Evolutionary conservation across 2,113 vertebrate species (phyloP).

Genomic region (Macrotis lagotis): DNA sequence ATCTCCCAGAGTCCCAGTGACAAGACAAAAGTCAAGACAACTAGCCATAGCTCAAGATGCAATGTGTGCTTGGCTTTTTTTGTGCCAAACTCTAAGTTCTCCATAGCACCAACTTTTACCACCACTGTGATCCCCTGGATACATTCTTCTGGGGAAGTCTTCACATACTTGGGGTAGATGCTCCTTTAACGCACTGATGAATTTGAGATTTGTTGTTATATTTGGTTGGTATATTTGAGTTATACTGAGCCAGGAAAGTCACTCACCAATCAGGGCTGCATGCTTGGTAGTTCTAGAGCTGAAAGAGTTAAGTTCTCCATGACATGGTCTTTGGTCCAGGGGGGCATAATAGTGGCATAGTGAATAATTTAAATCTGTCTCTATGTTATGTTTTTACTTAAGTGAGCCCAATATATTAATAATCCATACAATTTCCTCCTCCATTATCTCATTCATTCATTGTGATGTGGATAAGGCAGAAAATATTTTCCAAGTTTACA

Average conservation of each 20-base stretch:
- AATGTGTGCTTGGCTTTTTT: no score
- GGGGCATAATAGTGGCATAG: not conserved
- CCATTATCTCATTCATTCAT: conserved; percentile 40
- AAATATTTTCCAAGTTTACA: not conserved
- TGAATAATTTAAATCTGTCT: not conserved
- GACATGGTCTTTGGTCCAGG: not conserved
- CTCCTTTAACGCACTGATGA: no score
- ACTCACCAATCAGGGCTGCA: not conserved
- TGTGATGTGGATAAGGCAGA: not conserved
- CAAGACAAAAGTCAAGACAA: no score
- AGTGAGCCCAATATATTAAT: conserved; percentile 38
- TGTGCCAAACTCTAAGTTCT: no score
- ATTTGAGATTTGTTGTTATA: no score
- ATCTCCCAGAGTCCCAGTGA: not conserved
- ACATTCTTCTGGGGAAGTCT: no score
- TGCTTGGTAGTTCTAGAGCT: not conserved
- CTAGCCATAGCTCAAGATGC: no score
- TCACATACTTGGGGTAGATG: no score
- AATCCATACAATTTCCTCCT: conserved; percentile 14
- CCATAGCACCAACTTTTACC: no score
- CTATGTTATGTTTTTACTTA: conserved; percentile 24
- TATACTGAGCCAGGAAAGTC: not conserved
- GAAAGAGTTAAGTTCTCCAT: not conserved
- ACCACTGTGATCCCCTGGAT: no score
- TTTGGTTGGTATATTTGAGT: no score